Base-by-base conservation (phyloP, 2,888 invertebrate genomes). In the Parnassius orleans region DNA sequence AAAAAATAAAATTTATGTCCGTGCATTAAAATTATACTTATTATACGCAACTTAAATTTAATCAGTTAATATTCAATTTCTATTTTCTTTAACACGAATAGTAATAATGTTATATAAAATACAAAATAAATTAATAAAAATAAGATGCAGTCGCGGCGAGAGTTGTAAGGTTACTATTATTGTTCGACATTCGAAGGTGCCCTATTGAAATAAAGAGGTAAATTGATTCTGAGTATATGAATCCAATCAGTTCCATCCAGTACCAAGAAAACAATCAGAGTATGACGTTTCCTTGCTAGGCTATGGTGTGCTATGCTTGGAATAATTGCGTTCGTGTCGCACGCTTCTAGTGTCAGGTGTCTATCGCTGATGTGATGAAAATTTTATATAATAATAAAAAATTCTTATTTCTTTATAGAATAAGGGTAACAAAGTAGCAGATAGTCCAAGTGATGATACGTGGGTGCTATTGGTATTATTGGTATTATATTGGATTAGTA, bases 301-400 rank as follows among this genome's bases (percentile, higher is more conserved):
- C 24, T 43, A 10, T 43, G 24, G 79, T 81, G 79, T 79, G 76
- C 80, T 80, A 70, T 72, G 71, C 74, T 72, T 71, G 65, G 66
- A 68, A 77, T 79, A 80, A 85, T 83, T 83, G 80, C 75, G 73
- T 82, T 82, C 83, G 81, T 83, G 84, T 79, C 71, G 70, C 79
- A 79, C 76, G 78, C 65, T 66, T 47, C 9, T 53, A 48, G 57
- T 57, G 64, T 63, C 61, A 59, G 58, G 51, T 70, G 68, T 65
- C 66, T 66, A 63, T 48, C 48, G 12, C 48, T 9, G 9, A 12
- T 7, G 33, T 33, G 33, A 33, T 33, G 33, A 33, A 33, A 33
- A 7, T 7, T 33, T 33, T 33, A 33, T 24, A 24, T 24, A 24
- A n/a, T n/a, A n/a, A n/a, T n/a, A n/a, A n/a, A n/a, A n/a, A n/a